Base-by-base conservation (phyloP, 2,888 invertebrate genomes). In the Bruchidius siliquastri region DNA sequence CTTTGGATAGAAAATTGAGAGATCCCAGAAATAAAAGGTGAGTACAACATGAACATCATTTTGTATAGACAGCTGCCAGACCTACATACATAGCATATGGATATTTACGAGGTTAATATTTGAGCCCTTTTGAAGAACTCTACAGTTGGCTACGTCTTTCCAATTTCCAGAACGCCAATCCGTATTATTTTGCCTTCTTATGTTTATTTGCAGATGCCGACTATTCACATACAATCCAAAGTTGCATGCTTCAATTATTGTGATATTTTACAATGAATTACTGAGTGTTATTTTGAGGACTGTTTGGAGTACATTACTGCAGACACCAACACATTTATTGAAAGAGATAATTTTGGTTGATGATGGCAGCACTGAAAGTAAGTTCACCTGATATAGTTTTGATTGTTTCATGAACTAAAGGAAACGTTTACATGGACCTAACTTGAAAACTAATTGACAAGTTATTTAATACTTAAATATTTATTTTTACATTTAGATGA, bases 291-390 rank as follows among this genome's bases (percentile, higher is more conserved):
- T 94, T 71, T 84, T 94, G 71, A 87, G 96, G 74, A 97, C 96
- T 0, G 90, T 96, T n/a, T 94, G 95, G 90, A 95, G 95, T 84
- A 95, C 96, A n/a, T 87, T 97, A 72, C 93, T 94, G 84, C 88
- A 92, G 86, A 92, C 92, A 81, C 94, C 91, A 66, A 88, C 87
- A 78, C 88, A 87, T 76, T 90, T 94, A 81, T 88, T 99, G 20
- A 93, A 96, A 84, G 98, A 99, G 88, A 94, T 99, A 74, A 94
- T 99, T 82, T 88, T 99, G 13, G 93, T 98, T n/a, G 98, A 99
- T 84, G 98, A 99, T 87, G 92, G 92, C 85, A 97, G 97, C 78
- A 94, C 95, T 67, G 90, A 90, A 85, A 89, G 91, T 91, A 85
- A 83, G 84, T 69, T 22, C 30, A 66, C 18, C 26, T 4, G 2